Evolutionary conservation across 2,113 vertebrate genomes (phyloP).

Genomic region (Raja brachyura): DNA sequence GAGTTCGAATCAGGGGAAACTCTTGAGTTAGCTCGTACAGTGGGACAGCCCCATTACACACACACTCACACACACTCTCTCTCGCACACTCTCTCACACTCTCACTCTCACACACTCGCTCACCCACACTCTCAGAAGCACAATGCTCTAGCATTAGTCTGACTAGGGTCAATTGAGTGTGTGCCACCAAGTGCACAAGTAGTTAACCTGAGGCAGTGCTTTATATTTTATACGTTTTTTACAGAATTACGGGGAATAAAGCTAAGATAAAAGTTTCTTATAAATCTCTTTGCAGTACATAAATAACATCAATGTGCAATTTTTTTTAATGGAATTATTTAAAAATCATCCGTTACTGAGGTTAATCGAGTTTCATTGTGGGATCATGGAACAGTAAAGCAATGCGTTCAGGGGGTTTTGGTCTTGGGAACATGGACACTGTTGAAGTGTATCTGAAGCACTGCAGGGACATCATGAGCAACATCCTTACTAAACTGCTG

Average conservation of each 20-base stretch:
- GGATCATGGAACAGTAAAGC: neutral
- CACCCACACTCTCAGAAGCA: neutral
- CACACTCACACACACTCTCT: no score
- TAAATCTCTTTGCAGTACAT: neutral
- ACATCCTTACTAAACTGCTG: neutral
- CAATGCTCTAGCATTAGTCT: neutral
- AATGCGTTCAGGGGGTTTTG: neutral
- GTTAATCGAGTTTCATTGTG: neutral
- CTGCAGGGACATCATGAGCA: neutral
- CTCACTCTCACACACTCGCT: neutral
- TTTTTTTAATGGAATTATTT: neutral
- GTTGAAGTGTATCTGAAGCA: neutral
- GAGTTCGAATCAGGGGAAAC: no score
- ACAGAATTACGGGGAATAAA: neutral
- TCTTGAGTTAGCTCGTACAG: no score
- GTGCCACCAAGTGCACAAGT: neutral
- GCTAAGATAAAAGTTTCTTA: neutral
- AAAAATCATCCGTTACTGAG: neutral
- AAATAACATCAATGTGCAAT: neutral
- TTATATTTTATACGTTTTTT: neutral
- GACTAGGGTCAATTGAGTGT: neutral
- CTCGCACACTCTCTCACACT: no score
- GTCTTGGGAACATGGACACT: no score
- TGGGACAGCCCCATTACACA: no score
- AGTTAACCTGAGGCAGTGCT: neutral